Evolutionary conservation across 2,797 vertebrate genomes (phyloP).

Genomic region (Nyctalus aviator): DNA sequence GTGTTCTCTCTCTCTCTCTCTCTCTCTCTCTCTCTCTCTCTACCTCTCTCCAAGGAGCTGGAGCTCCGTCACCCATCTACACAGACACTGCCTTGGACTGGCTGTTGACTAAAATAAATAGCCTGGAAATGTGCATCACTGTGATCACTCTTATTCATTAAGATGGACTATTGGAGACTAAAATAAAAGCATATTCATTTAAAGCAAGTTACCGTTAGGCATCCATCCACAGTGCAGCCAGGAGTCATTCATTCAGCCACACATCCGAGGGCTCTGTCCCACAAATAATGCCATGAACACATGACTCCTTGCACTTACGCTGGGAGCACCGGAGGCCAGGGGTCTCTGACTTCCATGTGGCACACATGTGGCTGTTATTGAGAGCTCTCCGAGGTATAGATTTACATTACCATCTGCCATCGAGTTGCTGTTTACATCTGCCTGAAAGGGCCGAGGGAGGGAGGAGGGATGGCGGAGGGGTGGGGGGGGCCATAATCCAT

Average conservation of each 20-base stretch:
- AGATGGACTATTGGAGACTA: constrained; percentile 51
- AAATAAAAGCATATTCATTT: constrained; percentile 63
- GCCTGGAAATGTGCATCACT: constrained; percentile 26
- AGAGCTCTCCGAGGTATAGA: constrained; percentile 78
- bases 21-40: not conserved
- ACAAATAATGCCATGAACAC: constrained; percentile 46
- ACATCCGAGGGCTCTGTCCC: not conserved
- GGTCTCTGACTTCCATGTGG: constrained; percentile 64
- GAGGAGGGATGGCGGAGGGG: not conserved
- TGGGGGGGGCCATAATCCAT: constrained; percentile 33
- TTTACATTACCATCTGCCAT: constrained; percentile 83
- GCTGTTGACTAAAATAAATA: constrained; percentile 58
- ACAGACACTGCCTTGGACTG: not conserved
- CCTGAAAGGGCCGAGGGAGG: constrained; percentile 44
- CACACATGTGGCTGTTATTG: constrained; percentile 49
- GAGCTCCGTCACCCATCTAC: not conserved
- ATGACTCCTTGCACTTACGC: constrained; percentile 26
- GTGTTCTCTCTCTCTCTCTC: too few species aligned
- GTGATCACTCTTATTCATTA: constrained; percentile 21
- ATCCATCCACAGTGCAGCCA: constrained; percentile 41
- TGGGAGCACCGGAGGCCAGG: constrained; percentile 45
- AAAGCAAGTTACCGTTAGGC: constrained; percentile 41
- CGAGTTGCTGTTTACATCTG: constrained; percentile 80
- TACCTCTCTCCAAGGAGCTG: not conserved
- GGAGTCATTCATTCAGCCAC: not conserved